phyloP scores from a whole-genome alignment of 2,888 invertebrate species.

The Laspeyria flexula region DNA sequence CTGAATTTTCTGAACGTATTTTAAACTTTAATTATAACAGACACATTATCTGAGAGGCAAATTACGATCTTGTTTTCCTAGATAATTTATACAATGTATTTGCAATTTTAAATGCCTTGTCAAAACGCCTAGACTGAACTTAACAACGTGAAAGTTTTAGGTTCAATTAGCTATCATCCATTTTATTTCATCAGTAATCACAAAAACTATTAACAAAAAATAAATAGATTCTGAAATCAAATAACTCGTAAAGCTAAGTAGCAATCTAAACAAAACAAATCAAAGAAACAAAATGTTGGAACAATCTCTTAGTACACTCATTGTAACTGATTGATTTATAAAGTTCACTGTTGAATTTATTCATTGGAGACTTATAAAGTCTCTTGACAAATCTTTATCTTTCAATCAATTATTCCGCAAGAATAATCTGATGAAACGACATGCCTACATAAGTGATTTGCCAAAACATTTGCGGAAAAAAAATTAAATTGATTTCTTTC shows the following conservation, averaged over 20 bases:
- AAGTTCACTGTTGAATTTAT: slow-evolving; percentile 26
- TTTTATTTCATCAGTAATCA: no score
- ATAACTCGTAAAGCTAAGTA: background rate
- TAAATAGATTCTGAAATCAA: background rate
- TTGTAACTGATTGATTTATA: slow-evolving; percentile 25
- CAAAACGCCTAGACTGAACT: no score
- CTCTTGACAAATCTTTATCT: slow-evolving; percentile 22
- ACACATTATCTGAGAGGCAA: no score
- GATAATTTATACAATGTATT: no score
- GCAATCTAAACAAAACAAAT: slow-evolving; percentile 1
- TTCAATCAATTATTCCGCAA: slow-evolving; percentile 32
- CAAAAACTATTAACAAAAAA: no score
- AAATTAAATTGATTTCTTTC: slow-evolving; percentile 16
- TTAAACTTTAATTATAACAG: no score
- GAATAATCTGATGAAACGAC: slow-evolving; percentile 18
- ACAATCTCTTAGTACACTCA: slow-evolving; percentile 7
- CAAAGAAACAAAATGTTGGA: background rate
- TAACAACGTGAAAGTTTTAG: no score
- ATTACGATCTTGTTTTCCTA: no score
- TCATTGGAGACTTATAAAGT: slow-evolving; percentile 10
- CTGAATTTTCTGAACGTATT: no score
- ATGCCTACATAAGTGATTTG: slow-evolving; percentile 17
- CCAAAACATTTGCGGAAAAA: slow-evolving; percentile 14
- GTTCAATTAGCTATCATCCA: no score
- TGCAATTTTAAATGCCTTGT: no score